Evolutionary conservation across 2,113 vertebrate genomes (phyloP).

Genomic region (Grantiella picta): DNA sequence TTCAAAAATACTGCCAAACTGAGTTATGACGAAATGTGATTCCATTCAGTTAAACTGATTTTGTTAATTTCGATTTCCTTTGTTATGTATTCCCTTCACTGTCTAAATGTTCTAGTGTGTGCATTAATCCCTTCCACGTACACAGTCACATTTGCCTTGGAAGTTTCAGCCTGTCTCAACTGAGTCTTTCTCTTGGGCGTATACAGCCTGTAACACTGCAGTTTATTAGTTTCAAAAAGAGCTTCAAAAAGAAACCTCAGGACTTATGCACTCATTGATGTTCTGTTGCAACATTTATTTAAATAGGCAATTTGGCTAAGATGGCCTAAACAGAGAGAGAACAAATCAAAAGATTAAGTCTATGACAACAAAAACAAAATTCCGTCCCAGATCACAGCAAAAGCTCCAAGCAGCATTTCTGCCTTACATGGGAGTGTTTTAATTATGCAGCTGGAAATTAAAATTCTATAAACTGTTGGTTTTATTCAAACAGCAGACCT

Average conservation of each 20-base stretch:
- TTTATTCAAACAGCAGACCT: neutral
- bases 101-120: neutral
- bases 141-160: neutral
- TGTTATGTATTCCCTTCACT: neutral
- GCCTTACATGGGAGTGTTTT: neutral
- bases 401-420: neutral
- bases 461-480: neutral
- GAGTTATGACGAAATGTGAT: rapidly evolving
- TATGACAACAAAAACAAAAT: neutral
- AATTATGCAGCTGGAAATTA: conserved; percentile 17
- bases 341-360: neutral
- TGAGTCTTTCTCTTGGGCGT: neutral
- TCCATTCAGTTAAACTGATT: neutral
- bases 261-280: neutral
- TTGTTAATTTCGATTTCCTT: neutral
- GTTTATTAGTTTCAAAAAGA: neutral
- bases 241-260: neutral
- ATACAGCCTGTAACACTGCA: neutral
- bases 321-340: neutral
- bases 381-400: neutral
- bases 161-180: neutral
- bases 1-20: neutral
- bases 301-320: neutral
- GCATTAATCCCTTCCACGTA: neutral
- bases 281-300: neutral